Conservation (phyloP, 2,888 invertebrate genomes). For the Heliconius charithonia region DNA sequence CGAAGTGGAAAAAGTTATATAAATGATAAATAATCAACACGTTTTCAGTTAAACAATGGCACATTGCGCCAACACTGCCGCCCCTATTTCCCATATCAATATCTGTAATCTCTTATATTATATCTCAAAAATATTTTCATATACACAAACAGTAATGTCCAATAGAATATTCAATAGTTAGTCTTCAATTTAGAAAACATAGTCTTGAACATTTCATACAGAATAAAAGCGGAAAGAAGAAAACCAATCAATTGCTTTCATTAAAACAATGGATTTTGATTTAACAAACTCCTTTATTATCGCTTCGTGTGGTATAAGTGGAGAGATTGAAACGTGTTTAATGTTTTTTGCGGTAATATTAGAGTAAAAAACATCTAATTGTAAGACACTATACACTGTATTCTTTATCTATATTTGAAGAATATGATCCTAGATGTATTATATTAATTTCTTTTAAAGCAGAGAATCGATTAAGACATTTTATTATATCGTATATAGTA, state of each 20-base stretch:
- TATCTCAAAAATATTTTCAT: not conserved
- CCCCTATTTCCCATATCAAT: too few species aligned
- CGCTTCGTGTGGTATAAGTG: constrained; percentile 2
- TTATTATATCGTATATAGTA: too few species aligned
- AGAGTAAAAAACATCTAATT: too few species aligned
- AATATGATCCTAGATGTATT: too few species aligned
- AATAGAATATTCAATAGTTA: constrained; percentile 1
- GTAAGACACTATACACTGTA: too few species aligned
- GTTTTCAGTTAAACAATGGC: too few species aligned
- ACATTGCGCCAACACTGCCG: too few species aligned
- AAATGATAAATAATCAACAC: too few species aligned
- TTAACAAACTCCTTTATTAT: constrained; percentile 46
- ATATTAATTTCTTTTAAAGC: too few species aligned
- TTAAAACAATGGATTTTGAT: constrained; percentile 46
- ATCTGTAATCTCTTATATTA: not conserved
- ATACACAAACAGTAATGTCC: not conserved
- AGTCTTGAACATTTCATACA: constrained; percentile 23
- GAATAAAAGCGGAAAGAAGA: constrained; percentile 34
- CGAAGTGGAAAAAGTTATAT: too few species aligned
- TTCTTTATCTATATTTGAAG: too few species aligned
- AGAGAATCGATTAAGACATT: too few species aligned
- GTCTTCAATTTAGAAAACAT: constrained; percentile 16
- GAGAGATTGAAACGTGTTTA: constrained; percentile 7
- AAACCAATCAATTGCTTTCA: constrained; percentile 42
- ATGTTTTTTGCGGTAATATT: not conserved